Percentiles rank a stretch among this genome's conserved stretches.
Conservation (phyloP, 2,888 invertebrate genomes). For the Altica lythri region DNA sequence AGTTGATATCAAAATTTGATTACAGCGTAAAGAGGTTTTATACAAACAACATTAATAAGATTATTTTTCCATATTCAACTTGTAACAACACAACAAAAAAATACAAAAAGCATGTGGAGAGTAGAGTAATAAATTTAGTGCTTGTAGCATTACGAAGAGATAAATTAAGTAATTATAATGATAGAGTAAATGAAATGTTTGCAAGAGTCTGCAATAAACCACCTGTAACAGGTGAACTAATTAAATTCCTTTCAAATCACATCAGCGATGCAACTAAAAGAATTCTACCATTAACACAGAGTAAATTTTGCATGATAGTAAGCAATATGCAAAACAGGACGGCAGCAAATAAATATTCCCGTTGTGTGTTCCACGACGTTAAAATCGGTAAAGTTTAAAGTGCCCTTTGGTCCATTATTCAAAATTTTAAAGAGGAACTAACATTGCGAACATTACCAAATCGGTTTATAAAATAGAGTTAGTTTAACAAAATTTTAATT, state of each 20-base stretch:
- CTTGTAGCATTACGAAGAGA: slow-evolving; percentile 14
- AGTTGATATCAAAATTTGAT: no score
- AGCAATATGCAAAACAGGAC: slow-evolving; percentile 41
- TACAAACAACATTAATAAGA: no score
- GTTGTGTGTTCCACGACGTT: slow-evolving; percentile 49
- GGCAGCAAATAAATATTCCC: slow-evolving; percentile 46
- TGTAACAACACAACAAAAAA: no score
- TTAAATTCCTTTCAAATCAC: slow-evolving; percentile 28
- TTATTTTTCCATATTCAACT: no score
- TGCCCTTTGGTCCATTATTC: slow-evolving; percentile 20
- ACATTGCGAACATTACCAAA: no score
- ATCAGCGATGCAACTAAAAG: slow-evolving; percentile 25
- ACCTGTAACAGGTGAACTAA: slow-evolving; percentile 28
- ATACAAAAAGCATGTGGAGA: no score
- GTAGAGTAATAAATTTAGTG: neutral
- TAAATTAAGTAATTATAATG: slow-evolving; percentile 27
- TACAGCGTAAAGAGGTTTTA: no score
- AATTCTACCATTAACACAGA: slow-evolving; percentile 25
- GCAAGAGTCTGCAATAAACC: slow-evolving; percentile 24
- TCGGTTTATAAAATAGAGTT: no score
- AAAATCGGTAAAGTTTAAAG: slow-evolving; percentile 46
- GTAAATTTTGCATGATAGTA: slow-evolving; percentile 41
- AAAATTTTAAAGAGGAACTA: neutral
- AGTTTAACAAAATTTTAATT: no score
- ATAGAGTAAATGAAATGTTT: slow-evolving; percentile 24